Evolutionary conservation across 2,797 vertebrate species (phyloP).

Genomic region (Petrocephalus schoutedeni): DNA sequence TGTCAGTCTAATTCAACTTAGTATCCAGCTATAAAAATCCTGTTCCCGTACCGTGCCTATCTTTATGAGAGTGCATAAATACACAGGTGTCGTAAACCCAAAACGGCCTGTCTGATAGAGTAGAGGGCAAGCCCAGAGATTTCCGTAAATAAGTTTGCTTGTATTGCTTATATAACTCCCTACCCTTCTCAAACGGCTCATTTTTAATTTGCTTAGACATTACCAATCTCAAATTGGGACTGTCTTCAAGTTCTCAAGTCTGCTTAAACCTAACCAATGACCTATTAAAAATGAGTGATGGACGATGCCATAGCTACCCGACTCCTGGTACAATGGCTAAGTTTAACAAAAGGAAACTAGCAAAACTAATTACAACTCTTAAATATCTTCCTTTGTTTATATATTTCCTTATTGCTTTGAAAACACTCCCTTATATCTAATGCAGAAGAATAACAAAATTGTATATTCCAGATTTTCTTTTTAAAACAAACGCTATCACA

Average conservation of each 20-base stretch:
- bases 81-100: background rate
- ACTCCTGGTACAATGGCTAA: background rate
- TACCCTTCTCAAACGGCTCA: background rate
- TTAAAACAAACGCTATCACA: background rate
- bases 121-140: background rate
- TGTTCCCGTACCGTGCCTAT: background rate
- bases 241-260: background rate
- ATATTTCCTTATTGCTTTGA: background rate
- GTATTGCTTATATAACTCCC: background rate
- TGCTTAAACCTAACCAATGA: background rate
- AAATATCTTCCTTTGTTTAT: background rate
- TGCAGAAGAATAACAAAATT: background rate
- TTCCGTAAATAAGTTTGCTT: background rate
- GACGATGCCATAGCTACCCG: background rate
- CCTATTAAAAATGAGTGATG: background rate
- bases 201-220: background rate
- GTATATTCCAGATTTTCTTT: background rate
- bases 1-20: background rate
- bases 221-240: background rate
- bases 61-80: conserved; percentile 4
- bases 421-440: background rate
- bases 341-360: background rate
- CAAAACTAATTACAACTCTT: background rate
- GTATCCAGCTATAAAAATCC: background rate
- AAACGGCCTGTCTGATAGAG: background rate